Conservation (phyloP, 2,888 invertebrate genomes). For the Merodon equestris region DNA sequence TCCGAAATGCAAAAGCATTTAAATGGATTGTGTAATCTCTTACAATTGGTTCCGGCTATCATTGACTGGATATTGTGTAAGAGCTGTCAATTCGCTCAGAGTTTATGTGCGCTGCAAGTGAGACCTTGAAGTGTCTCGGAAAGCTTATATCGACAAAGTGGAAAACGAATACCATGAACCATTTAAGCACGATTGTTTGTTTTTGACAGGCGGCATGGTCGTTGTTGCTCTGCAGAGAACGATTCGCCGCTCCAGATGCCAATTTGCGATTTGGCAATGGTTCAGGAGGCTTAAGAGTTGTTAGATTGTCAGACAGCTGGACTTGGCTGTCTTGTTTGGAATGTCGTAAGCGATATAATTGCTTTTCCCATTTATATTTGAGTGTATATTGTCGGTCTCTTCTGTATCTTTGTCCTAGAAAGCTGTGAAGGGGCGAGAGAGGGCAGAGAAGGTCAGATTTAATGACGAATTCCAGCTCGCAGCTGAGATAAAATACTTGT, state of each 20-base stretch:
- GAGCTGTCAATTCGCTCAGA: slow-evolving; percentile 32
- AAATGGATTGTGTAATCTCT: no score
- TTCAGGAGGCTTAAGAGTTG: slow-evolving; percentile 31
- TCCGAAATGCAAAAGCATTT: slow-evolving; percentile 35
- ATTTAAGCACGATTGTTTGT: slow-evolving; percentile 51
- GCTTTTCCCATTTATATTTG: slow-evolving; percentile 19
- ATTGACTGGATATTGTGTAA: slow-evolving; percentile 36
- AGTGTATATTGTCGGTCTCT: slow-evolving; percentile 34
- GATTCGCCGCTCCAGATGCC: slow-evolving; percentile 48
- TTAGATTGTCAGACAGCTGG: slow-evolving; percentile 7
- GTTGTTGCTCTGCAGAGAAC: neutral
- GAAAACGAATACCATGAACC: slow-evolving; percentile 29
- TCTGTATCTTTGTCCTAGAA: slow-evolving; percentile 43
- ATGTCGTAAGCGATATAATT: slow-evolving; percentile 61
- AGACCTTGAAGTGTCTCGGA: slow-evolving; percentile 49
- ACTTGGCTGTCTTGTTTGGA: slow-evolving; percentile 25
- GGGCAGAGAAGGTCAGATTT: slow-evolving; percentile 53
- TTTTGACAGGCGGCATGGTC: slow-evolving; percentile 26
- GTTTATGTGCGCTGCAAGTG: no score
- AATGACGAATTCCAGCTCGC: slow-evolving; percentile 40
- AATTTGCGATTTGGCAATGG: slow-evolving; percentile 62
- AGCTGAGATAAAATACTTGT: slow-evolving; percentile 44
- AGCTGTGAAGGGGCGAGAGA: no score
- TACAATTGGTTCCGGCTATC: slow-evolving; percentile 39
- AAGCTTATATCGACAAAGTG: slow-evolving; percentile 7